These are phyloP conservation scores for Pomacea canaliculata DNA, from an alignment of 2,888 invertebrate genomes.

Conservation along the genomic window DNA sequence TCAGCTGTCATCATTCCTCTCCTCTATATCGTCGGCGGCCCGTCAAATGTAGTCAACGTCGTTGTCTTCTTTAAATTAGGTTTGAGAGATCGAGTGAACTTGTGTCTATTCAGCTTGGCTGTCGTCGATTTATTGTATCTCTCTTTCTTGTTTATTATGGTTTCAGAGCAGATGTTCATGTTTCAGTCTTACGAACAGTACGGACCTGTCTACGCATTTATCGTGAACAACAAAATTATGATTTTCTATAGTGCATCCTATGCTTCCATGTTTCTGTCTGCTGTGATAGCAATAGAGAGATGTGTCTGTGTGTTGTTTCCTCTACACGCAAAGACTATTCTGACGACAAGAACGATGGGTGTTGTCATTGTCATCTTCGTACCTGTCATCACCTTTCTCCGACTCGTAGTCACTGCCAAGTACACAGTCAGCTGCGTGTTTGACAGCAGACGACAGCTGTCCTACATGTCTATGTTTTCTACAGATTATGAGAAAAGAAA, in stretches of 20 bases:
- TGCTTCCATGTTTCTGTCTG: neutral
- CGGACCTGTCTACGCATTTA: neutral
- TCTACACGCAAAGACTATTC: neutral
- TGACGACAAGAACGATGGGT: neutral
- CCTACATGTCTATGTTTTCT: neutral
- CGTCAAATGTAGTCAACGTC: neutral
- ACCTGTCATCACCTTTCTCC: neutral
- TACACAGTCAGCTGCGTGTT: neutral
- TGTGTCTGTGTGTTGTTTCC: conserved; percentile 7
- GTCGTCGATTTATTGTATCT: neutral
- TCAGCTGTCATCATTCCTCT: neutral
- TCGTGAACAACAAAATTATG: neutral
- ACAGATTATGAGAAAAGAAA: neutral
- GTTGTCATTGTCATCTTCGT: neutral
- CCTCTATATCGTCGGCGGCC: neutral
- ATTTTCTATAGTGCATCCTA: neutral
- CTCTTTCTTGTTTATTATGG: neutral
- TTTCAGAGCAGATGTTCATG: neutral
- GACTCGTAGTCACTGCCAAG: neutral
- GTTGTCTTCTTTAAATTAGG: conserved; percentile 1
- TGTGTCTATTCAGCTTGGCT: conserved; percentile 2
- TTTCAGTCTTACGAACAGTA: neutral
- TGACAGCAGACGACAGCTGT: neutral
- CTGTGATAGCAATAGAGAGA: neutral
- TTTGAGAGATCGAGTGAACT: neutral